These are phyloP conservation scores for Incurvaria masculella DNA, from an alignment of 2,888 invertebrate genomes.

Conservation along the genomic window DNA sequence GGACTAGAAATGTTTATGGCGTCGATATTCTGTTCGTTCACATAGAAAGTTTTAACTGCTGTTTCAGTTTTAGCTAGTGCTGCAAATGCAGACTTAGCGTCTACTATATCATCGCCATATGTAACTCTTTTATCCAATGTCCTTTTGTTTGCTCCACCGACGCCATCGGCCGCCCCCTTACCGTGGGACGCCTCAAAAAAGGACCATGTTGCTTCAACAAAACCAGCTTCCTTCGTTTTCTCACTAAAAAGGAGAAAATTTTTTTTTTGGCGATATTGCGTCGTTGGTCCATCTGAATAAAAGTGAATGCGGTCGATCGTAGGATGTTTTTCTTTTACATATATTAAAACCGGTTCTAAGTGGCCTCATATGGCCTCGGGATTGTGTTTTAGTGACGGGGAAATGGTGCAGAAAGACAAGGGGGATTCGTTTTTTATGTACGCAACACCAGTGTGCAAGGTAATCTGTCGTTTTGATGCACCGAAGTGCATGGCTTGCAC, in stretches of 20 bases:
- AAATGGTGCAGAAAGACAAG: constrained; percentile 10
- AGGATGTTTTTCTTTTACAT: constrained; percentile 8
- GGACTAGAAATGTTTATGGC: too few species aligned
- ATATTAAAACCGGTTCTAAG: constrained; percentile 8
- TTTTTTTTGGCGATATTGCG: constrained; percentile 11
- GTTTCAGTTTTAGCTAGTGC: constrained; percentile 1
- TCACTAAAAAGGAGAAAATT: constrained; percentile 8
- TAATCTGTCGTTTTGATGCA: constrained; percentile 8
- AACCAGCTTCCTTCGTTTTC: constrained; percentile 5
- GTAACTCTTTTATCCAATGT: constrained; percentile 10
- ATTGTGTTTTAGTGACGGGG: constrained; percentile 8
- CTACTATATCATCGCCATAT: constrained; percentile 9
- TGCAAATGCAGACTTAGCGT: constrained; percentile 10
- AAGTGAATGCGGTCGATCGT: not conserved
- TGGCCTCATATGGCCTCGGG: constrained; percentile 10
- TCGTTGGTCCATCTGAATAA: constrained; percentile 1
- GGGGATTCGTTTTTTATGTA: constrained; percentile 11
- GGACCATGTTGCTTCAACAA: constrained; percentile 12
- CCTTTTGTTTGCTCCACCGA: constrained; percentile 11
- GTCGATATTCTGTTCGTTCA: too few species aligned
- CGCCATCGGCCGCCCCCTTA: constrained; percentile 10
- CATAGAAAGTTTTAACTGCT: too few species aligned
- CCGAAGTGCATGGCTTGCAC: constrained; percentile 10
- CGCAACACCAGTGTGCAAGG: constrained; percentile 10
- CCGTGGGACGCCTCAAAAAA: constrained; percentile 12